Base-by-base conservation (phyloP, 2,888 invertebrate species). In the Zaprionus obscuricornis region DNA sequence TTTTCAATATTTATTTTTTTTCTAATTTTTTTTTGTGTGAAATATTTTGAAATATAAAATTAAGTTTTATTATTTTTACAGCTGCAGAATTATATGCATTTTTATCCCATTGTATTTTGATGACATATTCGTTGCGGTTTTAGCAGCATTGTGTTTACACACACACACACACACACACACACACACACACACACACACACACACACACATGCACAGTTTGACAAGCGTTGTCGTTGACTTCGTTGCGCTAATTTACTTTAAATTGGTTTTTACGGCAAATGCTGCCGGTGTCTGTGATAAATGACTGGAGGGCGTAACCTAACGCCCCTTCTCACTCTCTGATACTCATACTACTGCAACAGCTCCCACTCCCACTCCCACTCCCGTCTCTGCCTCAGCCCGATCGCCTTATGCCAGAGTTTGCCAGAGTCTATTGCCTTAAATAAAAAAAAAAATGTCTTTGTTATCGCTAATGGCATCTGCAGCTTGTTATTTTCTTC, bases 391-490 rank as follows among this genome's bases (percentile, higher is more conserved):
- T 45, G 26, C 29, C 31, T n/a, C n/a, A n/a, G n/a, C n/a, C n/a
- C n/a, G n/a, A n/a, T n/a, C n/a, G n/a, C n/a, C n/a, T n/a, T n/a
- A n/a, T n/a, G n/a, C n/a, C n/a, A n/a, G n/a, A n/a, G n/a, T n/a
- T n/a, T n/a, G n/a, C n/a, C n/a, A n/a, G n/a, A n/a, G n/a, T n/a
- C n/a, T n/a, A n/a, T n/a, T n/a, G n/a, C n/a, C n/a, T n/a, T n/a
- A n/a, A n/a, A n/a, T n/a, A n/a, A n/a, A n/a, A n/a, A 36, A 13
- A 34, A 66, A 73, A 59, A 59, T 51, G 59, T 59, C 65, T 45
- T 62, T 60, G 36, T 67, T 82, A 79, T 77, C 77, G 67, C 65
- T 79, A 83, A 83, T 81, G 79, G 65, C 72, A 81, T 83, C 76
- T 46, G 50, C 22, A 43, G 50, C 50, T 45, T 26, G 46, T 26